These are phyloP conservation scores for Ornithoptera alexandrae DNA, from an alignment of 2,888 invertebrate genomes.

Conservation along the genomic window DNA sequence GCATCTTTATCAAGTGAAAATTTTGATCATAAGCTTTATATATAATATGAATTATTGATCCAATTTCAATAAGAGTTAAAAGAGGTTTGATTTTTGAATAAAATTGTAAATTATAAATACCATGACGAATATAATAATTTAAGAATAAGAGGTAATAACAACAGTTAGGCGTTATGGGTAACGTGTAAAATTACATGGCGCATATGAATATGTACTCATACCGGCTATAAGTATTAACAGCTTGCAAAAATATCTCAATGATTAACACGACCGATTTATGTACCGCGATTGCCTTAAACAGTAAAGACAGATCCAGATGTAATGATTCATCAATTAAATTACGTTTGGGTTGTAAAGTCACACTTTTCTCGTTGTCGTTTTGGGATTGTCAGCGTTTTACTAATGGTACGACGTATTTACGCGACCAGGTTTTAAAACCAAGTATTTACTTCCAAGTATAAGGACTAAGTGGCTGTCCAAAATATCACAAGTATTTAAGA, in stretches of 20 bases:
- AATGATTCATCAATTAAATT: slow-evolving; percentile 70
- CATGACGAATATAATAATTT: background rate
- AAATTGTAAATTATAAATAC: background rate
- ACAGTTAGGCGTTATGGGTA: slow-evolving; percentile 13
- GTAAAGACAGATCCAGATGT: slow-evolving; percentile 61
- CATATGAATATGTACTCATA: slow-evolving; percentile 4
- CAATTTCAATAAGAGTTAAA: background rate
- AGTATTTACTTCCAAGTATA: no score
- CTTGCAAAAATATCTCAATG: slow-evolving; percentile 34
- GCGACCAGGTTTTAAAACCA: no score
- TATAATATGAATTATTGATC: no score
- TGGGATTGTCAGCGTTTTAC: slow-evolving; percentile 15
- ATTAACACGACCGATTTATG: slow-evolving; percentile 33
- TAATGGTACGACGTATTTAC: background rate
- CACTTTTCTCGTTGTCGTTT: slow-evolving; percentile 29
- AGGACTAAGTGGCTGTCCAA: no score
- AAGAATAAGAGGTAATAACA: background rate
- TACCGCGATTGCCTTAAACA: slow-evolving; percentile 59
- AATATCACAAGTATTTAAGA: no score
- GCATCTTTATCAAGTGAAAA: no score
- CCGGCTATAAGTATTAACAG: slow-evolving; percentile 9
- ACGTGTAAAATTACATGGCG: slow-evolving; percentile 15
- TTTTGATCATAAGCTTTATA: no score
- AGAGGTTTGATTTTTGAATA: background rate
- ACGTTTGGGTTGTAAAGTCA: slow-evolving; percentile 47